Percentiles rank a stretch among this genome's conserved stretches.
phyloP scores from a whole-genome alignment of 2,888 invertebrate genomes.

The Sphaerophoria taeniata region DNA sequence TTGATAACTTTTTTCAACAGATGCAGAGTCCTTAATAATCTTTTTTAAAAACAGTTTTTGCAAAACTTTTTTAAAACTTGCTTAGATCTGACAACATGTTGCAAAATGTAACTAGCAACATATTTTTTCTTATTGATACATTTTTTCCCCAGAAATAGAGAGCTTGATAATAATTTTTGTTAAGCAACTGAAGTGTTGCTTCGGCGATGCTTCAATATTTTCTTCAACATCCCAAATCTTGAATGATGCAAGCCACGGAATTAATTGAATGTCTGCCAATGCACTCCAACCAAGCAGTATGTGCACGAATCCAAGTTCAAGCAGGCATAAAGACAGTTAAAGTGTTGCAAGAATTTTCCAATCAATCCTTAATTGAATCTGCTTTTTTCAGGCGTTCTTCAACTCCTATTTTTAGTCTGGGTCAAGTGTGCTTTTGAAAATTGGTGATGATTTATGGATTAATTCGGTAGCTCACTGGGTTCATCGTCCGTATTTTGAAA shows the following conservation, averaged over 20 bases:
- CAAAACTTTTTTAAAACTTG: no score
- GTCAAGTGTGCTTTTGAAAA: background rate
- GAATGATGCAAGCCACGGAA: conserved; percentile 67
- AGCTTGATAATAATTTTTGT: no score
- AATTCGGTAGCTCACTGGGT: no score
- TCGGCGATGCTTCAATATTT: background rate
- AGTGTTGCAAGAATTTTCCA: conserved; percentile 49
- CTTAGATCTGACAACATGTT: no score
- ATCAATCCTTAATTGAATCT: conserved; percentile 73
- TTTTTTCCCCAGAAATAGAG: no score
- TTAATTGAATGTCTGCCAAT: conserved; percentile 74
- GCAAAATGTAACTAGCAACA: no score
- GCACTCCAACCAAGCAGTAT: conserved; percentile 67
- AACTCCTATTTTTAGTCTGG: conserved; percentile 1
- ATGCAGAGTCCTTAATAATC: no score
- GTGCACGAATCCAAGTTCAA: conserved; percentile 70
- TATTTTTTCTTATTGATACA: no score
- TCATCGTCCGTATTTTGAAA: no score
- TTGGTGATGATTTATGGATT: background rate
- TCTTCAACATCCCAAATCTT: background rate
- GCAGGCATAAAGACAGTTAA: conserved; percentile 52
- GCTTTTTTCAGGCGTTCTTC: conserved; percentile 23
- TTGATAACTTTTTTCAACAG: no score
- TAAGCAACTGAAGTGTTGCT: no score
- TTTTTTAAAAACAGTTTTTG: no score